These are phyloP conservation scores for Frankliniella intonsa DNA, from an alignment of 2,888 invertebrate genomes.

Conservation along the genomic window DNA sequence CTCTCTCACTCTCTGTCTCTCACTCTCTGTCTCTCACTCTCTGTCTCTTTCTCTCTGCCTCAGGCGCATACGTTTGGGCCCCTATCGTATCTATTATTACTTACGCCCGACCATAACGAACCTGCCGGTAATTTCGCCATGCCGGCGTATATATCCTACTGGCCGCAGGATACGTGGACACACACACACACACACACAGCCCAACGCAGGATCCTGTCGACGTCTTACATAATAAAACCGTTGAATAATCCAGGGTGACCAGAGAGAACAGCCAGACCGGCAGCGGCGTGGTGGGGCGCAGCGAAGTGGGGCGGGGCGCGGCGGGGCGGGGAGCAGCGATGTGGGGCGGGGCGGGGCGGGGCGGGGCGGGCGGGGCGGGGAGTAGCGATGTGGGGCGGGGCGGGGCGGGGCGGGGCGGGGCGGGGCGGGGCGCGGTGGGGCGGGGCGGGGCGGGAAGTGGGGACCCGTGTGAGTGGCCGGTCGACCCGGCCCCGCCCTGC, in stretches of 20 bases:
- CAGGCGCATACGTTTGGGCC: neutral
- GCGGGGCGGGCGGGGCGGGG: neutral
- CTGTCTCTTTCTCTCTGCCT: neutral
- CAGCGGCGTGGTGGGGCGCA: neutral
- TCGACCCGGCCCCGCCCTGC: too few relatives aligned
- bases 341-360: too few relatives aligned
- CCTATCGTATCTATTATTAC: too few relatives aligned
- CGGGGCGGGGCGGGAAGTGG: neutral
- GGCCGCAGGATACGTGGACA: too few relatives aligned
- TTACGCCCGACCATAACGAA: too few relatives aligned
- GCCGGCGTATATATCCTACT: too few relatives aligned
- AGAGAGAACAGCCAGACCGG: neutral
- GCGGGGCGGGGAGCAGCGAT: neutral
- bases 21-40: neutral
- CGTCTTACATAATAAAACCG: slow-evolving; percentile 17
- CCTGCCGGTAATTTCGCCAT: too few relatives aligned
- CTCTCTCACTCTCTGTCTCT: neutral
- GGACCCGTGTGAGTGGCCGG: too few relatives aligned
- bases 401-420: neutral
- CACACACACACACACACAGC: too few relatives aligned
- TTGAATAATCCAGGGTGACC: slow-evolving; percentile 22
- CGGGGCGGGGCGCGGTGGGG: neutral
- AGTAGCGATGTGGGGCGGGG: neutral
- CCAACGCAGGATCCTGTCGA: too few relatives aligned
- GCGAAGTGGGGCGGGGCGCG: neutral